These are phyloP conservation scores for Nymphalis io DNA, from an alignment of 1,140 invertebrate species.

Conservation along the genomic window DNA sequence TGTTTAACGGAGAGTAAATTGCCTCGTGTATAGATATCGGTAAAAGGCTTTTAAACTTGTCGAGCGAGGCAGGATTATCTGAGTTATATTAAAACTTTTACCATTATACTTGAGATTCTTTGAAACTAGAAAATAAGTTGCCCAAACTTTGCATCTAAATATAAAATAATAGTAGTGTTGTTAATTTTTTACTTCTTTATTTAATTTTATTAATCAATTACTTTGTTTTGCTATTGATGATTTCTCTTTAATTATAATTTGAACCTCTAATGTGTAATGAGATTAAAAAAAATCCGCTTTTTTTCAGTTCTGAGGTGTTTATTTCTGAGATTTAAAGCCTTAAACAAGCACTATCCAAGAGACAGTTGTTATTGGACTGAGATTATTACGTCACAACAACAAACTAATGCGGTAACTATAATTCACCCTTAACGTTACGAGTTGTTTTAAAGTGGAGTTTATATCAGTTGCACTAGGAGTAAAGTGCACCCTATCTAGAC, in stretches of 20 bases:
- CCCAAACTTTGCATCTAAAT: too few relatives aligned
- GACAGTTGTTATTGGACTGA: background rate
- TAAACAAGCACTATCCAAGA: constrained; percentile 12
- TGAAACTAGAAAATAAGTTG: background rate
- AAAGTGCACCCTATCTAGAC: too few relatives aligned
- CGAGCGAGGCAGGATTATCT: background rate
- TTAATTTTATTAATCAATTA: too few relatives aligned
- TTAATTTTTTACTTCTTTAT: too few relatives aligned
- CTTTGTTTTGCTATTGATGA: too few relatives aligned
- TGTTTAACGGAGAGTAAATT: background rate
- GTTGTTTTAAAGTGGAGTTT: background rate
- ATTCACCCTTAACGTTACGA: background rate
- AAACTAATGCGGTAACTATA: constrained; percentile 11
- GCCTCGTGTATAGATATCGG: background rate
- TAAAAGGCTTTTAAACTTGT: constrained; percentile 3
- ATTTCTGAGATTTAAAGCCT: background rate
- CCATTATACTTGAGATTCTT: background rate
- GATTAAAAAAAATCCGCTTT: background rate
- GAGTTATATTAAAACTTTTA: constrained; percentile 8
- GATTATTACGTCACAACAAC: constrained; percentile 6
- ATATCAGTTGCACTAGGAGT: too few relatives aligned
- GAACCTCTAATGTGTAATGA: too few relatives aligned
- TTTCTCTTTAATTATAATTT: too few relatives aligned
- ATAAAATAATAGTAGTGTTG: too few relatives aligned
- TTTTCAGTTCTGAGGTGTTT: too few relatives aligned